phyloP scores from a whole-genome alignment of 2,113 vertebrate species.

The Etia nguti region DNA sequence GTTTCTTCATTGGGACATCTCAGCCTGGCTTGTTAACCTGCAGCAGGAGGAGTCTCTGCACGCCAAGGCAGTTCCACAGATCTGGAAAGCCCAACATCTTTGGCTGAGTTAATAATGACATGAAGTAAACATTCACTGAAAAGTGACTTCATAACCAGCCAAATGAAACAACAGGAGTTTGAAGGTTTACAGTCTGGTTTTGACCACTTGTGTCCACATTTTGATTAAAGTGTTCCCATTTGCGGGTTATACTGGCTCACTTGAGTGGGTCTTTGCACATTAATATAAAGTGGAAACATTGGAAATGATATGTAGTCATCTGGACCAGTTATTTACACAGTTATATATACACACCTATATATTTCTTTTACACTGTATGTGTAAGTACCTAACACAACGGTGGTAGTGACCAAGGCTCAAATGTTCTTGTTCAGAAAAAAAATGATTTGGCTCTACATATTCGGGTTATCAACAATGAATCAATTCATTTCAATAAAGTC shows the following conservation, averaged over 20 bases:
- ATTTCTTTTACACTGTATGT: neutral
- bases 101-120: neutral
- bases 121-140: neutral
- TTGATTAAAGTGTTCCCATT: neutral
- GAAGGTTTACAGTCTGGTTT: neutral
- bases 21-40: conserved; percentile 31
- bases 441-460: neutral
- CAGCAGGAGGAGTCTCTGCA: neutral
- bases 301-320: neutral
- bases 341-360: neutral
- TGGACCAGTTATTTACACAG: neutral
- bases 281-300: neutral
- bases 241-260: neutral
- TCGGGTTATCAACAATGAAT: neutral
- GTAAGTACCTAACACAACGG: neutral
- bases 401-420: neutral
- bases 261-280: neutral
- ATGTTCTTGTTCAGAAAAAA: neutral
- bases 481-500: neutral
- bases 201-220: neutral
- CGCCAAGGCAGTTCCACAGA: neutral
- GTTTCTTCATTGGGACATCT: conserved; percentile 27
- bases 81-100: neutral
- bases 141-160: neutral
- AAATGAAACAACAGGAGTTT: neutral